These are phyloP conservation scores for Tylochromis polylepis DNA, from an alignment of 2,113 vertebrate species.

Conservation along the genomic window DNA sequence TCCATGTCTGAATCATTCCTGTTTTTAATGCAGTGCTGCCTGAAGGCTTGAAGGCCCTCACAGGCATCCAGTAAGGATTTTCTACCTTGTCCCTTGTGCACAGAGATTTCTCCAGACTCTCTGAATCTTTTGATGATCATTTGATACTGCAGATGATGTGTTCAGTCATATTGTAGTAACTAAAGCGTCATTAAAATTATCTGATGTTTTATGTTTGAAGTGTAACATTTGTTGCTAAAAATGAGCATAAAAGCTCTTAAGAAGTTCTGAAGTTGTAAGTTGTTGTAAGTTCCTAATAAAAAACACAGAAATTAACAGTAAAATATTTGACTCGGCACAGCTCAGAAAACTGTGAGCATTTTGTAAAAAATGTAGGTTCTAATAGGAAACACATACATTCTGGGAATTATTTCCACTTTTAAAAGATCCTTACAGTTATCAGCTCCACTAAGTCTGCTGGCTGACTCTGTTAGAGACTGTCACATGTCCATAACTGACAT, in stretches of 20 bases:
- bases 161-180: not conserved
- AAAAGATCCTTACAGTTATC: not conserved
- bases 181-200: not conserved
- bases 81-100: too few relatives aligned
- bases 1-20: too few relatives aligned
- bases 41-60: too few relatives aligned
- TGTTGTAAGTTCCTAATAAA: not conserved
- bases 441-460: not conserved
- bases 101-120: too few relatives aligned
- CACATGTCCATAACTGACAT: not conserved
- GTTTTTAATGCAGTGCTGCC: too few relatives aligned
- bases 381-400: not conserved
- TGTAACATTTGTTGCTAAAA: not conserved
- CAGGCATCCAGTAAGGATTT: too few relatives aligned
- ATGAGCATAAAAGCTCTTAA: not conserved
- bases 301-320: not conserved
- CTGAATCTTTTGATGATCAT: not conserved
- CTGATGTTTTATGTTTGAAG: not conserved
- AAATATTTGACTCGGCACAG: not conserved
- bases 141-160: not conserved
- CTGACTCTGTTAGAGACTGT: not conserved
- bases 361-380: not conserved
- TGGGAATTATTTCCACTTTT: not conserved
- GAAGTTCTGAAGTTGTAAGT: not conserved
- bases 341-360: not conserved